Evolutionary conservation across 1,140 invertebrate species (phyloP), one percentile per base, ranked within the genome.

Genomic region (Ditylenchus dipsaci): DNA sequence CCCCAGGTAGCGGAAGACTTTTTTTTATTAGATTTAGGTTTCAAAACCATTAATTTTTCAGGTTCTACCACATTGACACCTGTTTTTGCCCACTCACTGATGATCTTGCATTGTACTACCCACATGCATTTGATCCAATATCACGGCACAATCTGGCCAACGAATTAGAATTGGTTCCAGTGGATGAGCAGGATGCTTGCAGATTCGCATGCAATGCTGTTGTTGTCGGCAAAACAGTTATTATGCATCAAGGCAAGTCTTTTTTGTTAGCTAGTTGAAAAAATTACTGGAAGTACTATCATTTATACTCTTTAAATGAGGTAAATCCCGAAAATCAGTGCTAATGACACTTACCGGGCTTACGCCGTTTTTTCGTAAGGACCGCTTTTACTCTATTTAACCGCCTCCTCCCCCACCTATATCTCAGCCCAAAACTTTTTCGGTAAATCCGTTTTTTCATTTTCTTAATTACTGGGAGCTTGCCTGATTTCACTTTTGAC

Each of bases 21-120:
- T n/a, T n/a, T n/a, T 3, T 67, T 68, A 59, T 1, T 17, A 67
- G 69, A n/a, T 19, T 61, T 26, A 1, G 21, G 70, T 74, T 26
- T 23, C 1, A 65, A 1, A 15, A 77, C 26, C 49, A 7, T 8
- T 15, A 3, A 3, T 47, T 57, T 76, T 72, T 33, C 57, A 80
- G 79, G 26, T 82, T 82, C 66, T 83, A 82, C 59, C 81, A 82
- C 58, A 82, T 82, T 45, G 81, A 82, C 69, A 82, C 79, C 0
- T 82, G 79, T 42, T 83, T 82, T 66, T 82, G 80, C 57, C 80
- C 80, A 33, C 64, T 82, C 1, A 76, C 64, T 60, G 74, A 75
- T 11, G 73, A 83, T 30, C 17, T 81, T 1, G 80, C 81, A 1
- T 66, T 82, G 38, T 83, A 75, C 33, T 82, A 80, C 57, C 80